A percentile compares a stretch with the other conserved stretches of the same genome.
Evolutionary conservation across 2,888 invertebrate species (phyloP).

Genomic region (Scrobipalpa costella): DNA sequence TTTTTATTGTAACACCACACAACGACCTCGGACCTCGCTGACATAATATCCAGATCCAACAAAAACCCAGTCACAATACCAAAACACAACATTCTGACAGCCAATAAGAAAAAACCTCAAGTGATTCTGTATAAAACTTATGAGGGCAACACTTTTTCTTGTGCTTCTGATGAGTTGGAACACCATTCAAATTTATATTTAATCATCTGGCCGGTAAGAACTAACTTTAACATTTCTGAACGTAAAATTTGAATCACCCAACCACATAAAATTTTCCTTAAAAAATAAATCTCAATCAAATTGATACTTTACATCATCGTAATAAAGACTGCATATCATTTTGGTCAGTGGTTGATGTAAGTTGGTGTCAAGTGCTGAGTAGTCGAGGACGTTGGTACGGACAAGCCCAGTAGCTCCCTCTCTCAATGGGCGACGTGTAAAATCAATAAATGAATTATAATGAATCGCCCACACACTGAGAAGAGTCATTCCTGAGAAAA

Average conservation of each 20-base stretch:
- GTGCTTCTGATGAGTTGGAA: background rate
- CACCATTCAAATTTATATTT: constrained; percentile 5
- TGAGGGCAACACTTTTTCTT: background rate
- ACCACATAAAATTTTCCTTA: background rate
- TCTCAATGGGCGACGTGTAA: constrained; percentile 62
- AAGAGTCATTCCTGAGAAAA: constrained; percentile 33
- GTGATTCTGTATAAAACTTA: constrained; percentile 67
- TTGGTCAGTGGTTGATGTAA: background rate
- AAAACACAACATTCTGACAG: constrained; percentile 42
- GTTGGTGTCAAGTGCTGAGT: background rate
- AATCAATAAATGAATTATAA: constrained; percentile 65
- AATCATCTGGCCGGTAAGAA: background rate
- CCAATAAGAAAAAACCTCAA: constrained; percentile 50
- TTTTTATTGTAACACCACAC: constrained; percentile 24
- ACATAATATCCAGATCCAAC: constrained; percentile 71
- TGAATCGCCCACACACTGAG: constrained; percentile 62
- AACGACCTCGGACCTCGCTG: constrained; percentile 47
- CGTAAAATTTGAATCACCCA: background rate
- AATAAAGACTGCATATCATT: background rate
- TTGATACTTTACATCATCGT: constrained; percentile 34
- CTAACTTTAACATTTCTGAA: no score
- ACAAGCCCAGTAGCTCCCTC: constrained; percentile 72
- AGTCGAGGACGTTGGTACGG: constrained; percentile 32
- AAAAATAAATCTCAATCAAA: constrained; percentile 30
- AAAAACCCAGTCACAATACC: constrained; percentile 58